Evolutionary conservation across 2,797 vertebrate genomes (phyloP).

Genomic region (Falco rusticolus): DNA sequence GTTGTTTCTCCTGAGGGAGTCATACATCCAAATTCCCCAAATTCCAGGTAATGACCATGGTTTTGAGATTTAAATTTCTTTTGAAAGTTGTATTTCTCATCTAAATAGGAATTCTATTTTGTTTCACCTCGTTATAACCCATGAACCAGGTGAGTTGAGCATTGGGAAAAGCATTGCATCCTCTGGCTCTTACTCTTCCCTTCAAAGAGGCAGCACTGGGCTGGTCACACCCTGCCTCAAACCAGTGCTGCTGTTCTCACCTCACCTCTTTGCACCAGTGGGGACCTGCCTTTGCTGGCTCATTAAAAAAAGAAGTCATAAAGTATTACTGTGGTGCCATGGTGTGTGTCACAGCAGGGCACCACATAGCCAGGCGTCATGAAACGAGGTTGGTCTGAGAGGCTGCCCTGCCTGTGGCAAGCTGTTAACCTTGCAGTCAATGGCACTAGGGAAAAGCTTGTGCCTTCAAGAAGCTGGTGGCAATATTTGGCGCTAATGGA

Average conservation of each 20-base stretch:
- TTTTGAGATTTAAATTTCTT: neutral
- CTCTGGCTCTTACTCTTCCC: neutral
- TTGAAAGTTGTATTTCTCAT: neutral
- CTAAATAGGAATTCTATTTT: neutral
- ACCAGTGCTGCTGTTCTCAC: neutral
- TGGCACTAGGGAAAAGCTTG: neutral
- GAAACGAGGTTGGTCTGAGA: neutral
- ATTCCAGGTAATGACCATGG: neutral
- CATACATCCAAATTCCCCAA: neutral
- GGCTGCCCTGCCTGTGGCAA: neutral
- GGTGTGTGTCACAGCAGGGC: neutral
- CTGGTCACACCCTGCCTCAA: neutral
- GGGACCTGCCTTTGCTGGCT: constrained; percentile 9
- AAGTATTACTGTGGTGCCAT: neutral
- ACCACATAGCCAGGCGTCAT: neutral
- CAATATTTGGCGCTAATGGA: neutral
- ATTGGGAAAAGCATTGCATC: accelerated
- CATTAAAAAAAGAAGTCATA: neutral
- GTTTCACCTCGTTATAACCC: neutral
- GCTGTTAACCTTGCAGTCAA: neutral
- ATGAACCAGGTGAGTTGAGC: neutral
- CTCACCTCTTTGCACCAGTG: neutral
- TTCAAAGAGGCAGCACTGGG: accelerated
- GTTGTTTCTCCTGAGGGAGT: neutral
- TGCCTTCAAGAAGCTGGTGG: neutral